Base-by-base conservation (phyloP, 2,797 vertebrate species). In the Rhynchonycteris naso region DNA sequence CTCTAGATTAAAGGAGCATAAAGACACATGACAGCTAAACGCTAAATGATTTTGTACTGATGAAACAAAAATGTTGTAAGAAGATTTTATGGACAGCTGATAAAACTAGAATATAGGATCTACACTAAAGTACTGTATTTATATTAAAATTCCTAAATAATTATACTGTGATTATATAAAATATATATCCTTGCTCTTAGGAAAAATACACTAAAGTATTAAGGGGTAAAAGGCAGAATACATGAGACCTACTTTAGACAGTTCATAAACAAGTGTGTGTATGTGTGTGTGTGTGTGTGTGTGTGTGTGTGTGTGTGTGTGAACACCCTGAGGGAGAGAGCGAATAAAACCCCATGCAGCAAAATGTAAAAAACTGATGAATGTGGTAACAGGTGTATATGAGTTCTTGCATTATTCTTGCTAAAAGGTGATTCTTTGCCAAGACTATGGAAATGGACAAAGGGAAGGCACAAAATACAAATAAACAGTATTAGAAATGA, bases 131-230 rank as follows among this genome's bases (percentile, higher is more conserved):
- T 79, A 43, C 10, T 24, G 14, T 28, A 83, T 66, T 91, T 65
- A 78, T 65, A 78, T 78, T 83, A 71, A 79, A 78, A 63, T 91
- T 65, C 30, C 24, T 91, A 82, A 78, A 61, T 61, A 81, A 75
- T 86, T 90, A 74, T 9, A 90, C 47, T 78, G 28, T 59, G 38
- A 59, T 58, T 69, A 74, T 52, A 3, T 66, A 88, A 91, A 59
- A 83, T n/a, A 43, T 87, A 28, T 81, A 87, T 61, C 61, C 30
- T 52, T 71, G 43, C 18, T 88, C 59, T 76, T 47, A 82, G 21
- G 59, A 87, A 87, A 80, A 75, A 81, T 50, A 81, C 35, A 86
- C 35, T 56, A 24, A 86, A 26, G 24, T 52, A 59, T 58, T 65
- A 84, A 78, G 38, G 9, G 30, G 18, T 84, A 79, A 78, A 90